Evolutionary conservation across 2,113 vertebrate species (phyloP).

Genomic region (Calidris pygmaea): DNA sequence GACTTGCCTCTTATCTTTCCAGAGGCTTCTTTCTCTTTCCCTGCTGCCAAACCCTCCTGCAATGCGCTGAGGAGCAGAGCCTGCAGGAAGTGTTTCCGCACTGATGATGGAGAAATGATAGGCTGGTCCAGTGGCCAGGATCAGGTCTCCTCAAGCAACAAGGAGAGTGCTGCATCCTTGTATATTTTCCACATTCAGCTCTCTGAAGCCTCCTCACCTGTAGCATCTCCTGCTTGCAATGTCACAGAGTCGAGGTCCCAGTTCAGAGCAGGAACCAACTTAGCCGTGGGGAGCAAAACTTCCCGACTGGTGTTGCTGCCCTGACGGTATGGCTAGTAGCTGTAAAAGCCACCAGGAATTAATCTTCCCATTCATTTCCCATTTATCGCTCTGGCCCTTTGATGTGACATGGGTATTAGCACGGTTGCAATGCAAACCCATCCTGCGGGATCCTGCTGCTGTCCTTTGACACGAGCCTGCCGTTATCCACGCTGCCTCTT

Average conservation of each 20-base stretch:
- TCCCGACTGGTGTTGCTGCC: neutral
- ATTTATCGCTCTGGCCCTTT: neutral
- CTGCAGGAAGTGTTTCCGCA: neutral
- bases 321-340: neutral
- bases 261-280: neutral
- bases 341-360: neutral
- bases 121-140: neutral
- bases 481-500: neutral
- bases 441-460: neutral
- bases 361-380: neutral
- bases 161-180: neutral
- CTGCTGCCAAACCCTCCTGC: neutral
- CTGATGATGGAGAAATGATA: neutral
- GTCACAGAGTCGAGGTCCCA: fast-evolving
- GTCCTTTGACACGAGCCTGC: neutral
- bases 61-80: fast-evolving
- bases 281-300: neutral
- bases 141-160: neutral
- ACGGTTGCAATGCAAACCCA: fast-evolving
- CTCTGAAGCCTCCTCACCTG: fast-evolving
- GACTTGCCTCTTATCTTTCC: neutral
- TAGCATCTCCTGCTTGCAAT: fast-evolving
- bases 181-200: neutral
- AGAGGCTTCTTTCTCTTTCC: neutral
- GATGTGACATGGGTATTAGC: neutral